Percentiles rank a stretch among this genome's conserved stretches.
These are phyloP conservation scores for Sinotaia quadrata DNA, from an alignment of 2,888 invertebrate genomes.

Conservation along the genomic window DNA sequence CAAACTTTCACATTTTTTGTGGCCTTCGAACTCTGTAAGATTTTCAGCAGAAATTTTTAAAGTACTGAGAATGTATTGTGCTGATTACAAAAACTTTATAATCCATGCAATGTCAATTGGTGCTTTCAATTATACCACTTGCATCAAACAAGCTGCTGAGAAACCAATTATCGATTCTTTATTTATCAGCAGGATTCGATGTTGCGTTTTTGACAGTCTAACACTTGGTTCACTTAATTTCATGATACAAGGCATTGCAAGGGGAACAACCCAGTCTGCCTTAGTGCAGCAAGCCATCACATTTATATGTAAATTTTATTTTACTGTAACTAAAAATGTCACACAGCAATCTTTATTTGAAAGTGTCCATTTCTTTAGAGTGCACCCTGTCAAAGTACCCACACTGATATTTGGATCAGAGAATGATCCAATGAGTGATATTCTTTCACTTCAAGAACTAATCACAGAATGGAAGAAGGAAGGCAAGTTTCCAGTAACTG, in stretches of 20 bases:
- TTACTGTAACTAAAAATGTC: constrained; percentile 42
- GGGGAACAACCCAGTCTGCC: constrained; percentile 36
- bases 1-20: constrained; percentile 50
- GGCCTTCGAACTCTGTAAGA: constrained; percentile 49
- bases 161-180: constrained; percentile 31
- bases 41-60: constrained; percentile 42
- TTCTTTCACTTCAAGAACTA: constrained; percentile 38
- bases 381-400: constrained; percentile 46
- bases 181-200: constrained; percentile 41
- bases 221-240: constrained; percentile 52
- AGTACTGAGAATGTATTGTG: constrained; percentile 17
- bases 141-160: constrained; percentile 37
- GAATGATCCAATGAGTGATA: constrained; percentile 56
- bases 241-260: constrained; percentile 51
- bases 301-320: constrained; percentile 43
- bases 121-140: constrained; percentile 54
- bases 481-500: constrained; percentile 34
- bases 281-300: constrained; percentile 41
- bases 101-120: constrained; percentile 60
- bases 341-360: constrained; percentile 55
- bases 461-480: constrained; percentile 41
- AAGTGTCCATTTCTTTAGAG: constrained; percentile 42
- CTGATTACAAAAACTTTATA: constrained; percentile 39
- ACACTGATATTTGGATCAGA: constrained; percentile 47
- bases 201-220: constrained; percentile 59